These are phyloP conservation scores for human (Homo sapiens) DNA, from an alignment of 2,113 vertebrate genomes.

Conservation along the genomic window DNA sequence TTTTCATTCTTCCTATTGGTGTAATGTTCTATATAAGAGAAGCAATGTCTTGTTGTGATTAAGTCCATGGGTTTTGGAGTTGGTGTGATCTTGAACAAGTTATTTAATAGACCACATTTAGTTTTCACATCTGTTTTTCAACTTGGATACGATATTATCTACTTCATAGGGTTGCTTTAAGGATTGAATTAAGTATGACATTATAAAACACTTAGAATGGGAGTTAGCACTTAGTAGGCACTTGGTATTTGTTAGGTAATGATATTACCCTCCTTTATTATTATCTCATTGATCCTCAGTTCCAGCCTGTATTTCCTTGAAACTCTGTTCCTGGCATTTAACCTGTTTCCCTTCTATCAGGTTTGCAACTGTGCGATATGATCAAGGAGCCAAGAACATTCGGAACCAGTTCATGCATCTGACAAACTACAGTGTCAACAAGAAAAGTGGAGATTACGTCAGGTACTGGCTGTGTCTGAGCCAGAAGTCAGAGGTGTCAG, in stretches of 20 bases:
- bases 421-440: constrained; percentile 98
- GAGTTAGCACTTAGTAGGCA: background rate
- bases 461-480: constrained; percentile 85
- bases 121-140: constrained; percentile 18
- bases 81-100: background rate
- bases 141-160: background rate
- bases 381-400: constrained; percentile 92
- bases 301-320: background rate
- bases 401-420: constrained; percentile 99
- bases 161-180: background rate
- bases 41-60: background rate
- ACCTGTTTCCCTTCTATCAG: constrained; percentile 80
- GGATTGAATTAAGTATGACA: background rate
- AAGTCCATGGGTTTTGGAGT: constrained; percentile 29
- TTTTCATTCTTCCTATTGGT: background rate
- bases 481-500: background rate
- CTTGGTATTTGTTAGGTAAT: background rate
- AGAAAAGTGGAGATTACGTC: constrained; percentile 98
- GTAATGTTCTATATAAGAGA: constrained; percentile 5
- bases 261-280: background rate
- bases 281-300: background rate
- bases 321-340: constrained; percentile 20
- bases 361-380: constrained; percentile 97
- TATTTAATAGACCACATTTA: constrained; percentile 14
- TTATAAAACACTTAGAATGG: background rate